These are phyloP conservation scores for Platynereis dumerilii DNA, from an alignment of 2,888 invertebrate genomes.

Conservation along the genomic window DNA sequence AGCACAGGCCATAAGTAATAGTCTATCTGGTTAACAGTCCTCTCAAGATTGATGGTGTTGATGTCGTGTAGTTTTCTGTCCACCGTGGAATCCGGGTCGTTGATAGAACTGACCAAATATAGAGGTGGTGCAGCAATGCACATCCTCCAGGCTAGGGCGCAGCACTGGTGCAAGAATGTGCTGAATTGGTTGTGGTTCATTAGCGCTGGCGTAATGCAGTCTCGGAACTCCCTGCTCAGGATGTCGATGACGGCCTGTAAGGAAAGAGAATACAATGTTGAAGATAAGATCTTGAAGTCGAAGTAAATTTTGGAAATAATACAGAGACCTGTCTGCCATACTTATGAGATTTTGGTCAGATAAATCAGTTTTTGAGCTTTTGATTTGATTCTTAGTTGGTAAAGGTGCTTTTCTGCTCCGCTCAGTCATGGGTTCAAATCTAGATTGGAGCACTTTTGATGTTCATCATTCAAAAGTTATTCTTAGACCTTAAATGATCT, in stretches of 20 bases:
- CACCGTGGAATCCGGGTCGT: neutral
- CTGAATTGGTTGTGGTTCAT: constrained; percentile 19
- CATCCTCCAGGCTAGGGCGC: constrained; percentile 28
- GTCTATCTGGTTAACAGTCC: constrained; percentile 14
- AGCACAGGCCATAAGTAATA: constrained; percentile 29
- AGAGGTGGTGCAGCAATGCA: constrained; percentile 13
- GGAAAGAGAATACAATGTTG: neutral
- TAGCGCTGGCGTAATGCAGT: constrained; percentile 20
- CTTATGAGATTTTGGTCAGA: too few relatives aligned
- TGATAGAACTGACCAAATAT: constrained; percentile 6
- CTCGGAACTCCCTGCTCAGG: constrained; percentile 16
- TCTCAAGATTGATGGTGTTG: constrained; percentile 1
- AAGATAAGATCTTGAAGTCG: too few relatives aligned
- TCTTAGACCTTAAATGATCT: too few relatives aligned
- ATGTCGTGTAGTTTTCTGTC: constrained; percentile 17
- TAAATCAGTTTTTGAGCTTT: too few relatives aligned
- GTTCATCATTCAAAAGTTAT: too few relatives aligned
- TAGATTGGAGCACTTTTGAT: too few relatives aligned
- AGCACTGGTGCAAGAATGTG: constrained; percentile 30
- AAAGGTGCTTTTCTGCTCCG: too few relatives aligned
- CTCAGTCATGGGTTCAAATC: too few relatives aligned
- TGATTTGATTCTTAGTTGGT: too few relatives aligned
- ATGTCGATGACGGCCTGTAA: constrained; percentile 21
- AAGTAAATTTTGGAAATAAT: too few relatives aligned
- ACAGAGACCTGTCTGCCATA: too few relatives aligned